Evolutionary conservation across 2,113 vertebrate species (phyloP).

Genomic region (Chelonoidis abingdonii): DNA sequence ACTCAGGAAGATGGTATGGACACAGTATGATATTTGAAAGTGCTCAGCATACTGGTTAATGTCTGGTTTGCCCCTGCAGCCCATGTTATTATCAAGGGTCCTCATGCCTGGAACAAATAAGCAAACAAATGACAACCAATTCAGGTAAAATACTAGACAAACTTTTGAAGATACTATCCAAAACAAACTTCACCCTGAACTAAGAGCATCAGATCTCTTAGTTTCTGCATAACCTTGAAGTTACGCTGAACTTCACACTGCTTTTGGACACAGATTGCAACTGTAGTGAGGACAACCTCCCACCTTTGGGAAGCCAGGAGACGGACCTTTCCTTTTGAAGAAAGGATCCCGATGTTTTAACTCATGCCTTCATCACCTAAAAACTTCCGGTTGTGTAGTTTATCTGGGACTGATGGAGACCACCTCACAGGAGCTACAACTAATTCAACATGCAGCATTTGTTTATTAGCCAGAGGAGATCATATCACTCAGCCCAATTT

Average conservation of each 20-base stretch:
- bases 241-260: fast-evolving
- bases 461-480: not conserved
- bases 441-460: not conserved
- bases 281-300: not conserved
- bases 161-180: not conserved
- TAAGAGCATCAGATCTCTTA: not conserved
- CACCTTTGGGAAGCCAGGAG: not conserved
- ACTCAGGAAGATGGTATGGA: not conserved
- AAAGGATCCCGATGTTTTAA: not conserved
- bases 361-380: not conserved
- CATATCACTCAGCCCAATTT: fast-evolving
- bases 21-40: not conserved
- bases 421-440: not conserved
- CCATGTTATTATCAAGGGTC: fast-evolving
- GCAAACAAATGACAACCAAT: fast-evolving
- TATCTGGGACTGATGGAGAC: not conserved
- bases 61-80: not conserved
- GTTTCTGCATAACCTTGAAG: not conserved
- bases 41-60: not conserved
- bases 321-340: not conserved
- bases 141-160: not conserved
- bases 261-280: not conserved
- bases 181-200: not conserved
- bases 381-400: not conserved
- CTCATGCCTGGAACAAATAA: not conserved